A percentile compares a stretch with the other conserved stretches of the same genome.
Conservation (phyloP, 2,888 invertebrate species). For the Microchrysa polita region DNA sequence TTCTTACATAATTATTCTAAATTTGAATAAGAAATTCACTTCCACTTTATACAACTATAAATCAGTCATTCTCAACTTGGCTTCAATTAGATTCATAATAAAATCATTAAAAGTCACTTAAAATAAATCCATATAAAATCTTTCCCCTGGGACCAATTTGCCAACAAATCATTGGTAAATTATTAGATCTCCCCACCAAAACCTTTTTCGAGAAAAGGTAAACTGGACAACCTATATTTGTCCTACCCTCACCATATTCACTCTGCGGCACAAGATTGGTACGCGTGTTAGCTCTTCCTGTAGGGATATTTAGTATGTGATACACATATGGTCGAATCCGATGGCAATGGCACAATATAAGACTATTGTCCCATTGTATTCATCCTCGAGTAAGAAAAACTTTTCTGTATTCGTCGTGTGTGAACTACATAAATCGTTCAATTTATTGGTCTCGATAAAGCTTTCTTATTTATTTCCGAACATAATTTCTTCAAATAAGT, state of each 20-base stretch:
- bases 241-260: background rate
- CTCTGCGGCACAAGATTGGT: slow-evolving; percentile 1
- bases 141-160: slow-evolving; percentile 28
- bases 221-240: slow-evolving; percentile 31
- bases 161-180: slow-evolving; percentile 50
- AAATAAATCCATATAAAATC: slow-evolving; percentile 29
- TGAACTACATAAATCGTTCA: slow-evolving; percentile 50
- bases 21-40: too few relatives aligned
- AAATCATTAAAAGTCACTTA: slow-evolving; percentile 48
- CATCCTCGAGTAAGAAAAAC: background rate
- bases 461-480: slow-evolving; percentile 47
- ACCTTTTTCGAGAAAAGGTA: slow-evolving; percentile 32
- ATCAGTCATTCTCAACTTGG: background rate
- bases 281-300: slow-evolving; percentile 39
- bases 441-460: slow-evolving; percentile 50
- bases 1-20: too few relatives aligned
- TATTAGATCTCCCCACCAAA: slow-evolving; percentile 40
- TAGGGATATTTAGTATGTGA: slow-evolving; percentile 1
- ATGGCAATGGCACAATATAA: background rate
- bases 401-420: slow-evolving; percentile 46
- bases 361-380: slow-evolving; percentile 1
- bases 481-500: slow-evolving; percentile 43
- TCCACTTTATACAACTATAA: too few relatives aligned
- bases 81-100: slow-evolving; percentile 1
- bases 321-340: slow-evolving; percentile 24